Conservation (phyloP, 2,888 invertebrate genomes). For the Opisthograptis luteolata region DNA sequence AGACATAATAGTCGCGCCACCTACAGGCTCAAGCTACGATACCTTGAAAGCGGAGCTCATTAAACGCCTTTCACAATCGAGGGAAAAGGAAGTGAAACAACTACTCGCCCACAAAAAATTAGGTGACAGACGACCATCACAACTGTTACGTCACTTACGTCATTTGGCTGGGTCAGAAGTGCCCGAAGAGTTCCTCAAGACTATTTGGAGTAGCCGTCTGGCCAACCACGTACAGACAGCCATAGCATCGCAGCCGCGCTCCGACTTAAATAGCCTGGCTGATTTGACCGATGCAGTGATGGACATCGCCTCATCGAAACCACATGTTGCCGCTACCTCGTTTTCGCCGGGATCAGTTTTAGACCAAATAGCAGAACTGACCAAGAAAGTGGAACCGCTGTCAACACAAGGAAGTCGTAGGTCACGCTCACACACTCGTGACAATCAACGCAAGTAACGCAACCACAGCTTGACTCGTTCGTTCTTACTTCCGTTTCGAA, state of each 20-base stretch:
- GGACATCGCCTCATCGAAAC: not conserved
- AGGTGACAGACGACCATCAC: not conserved
- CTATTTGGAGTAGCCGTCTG: not conserved
- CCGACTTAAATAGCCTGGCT: not conserved
- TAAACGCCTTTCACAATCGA: not conserved
- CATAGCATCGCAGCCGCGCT: not conserved
- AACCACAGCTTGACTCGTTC: too few relatives aligned
- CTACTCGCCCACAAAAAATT: not conserved
- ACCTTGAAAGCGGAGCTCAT: not conserved
- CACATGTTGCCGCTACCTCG: not conserved
- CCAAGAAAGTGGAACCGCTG: too few relatives aligned
- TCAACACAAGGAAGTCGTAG: too few relatives aligned
- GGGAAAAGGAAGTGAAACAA: not conserved
- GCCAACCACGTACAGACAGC: not conserved
- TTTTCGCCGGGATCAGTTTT: not conserved
- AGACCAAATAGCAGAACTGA: not conserved
- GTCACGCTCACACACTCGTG: too few relatives aligned
- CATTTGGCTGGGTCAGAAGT: not conserved
- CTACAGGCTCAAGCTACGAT: slow-evolving; percentile 4
- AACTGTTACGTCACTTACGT: not conserved
- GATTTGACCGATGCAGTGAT: not conserved
- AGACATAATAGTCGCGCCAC: slow-evolving; percentile 8
- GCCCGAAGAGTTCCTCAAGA: not conserved
- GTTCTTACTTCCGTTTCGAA: too few relatives aligned
- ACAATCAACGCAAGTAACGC: too few relatives aligned